Percentiles rank a stretch among this genome's conserved stretches.
phyloP scores from a whole-genome alignment of 2,888 invertebrate species.

The Cheiracanthium punctorium region DNA sequence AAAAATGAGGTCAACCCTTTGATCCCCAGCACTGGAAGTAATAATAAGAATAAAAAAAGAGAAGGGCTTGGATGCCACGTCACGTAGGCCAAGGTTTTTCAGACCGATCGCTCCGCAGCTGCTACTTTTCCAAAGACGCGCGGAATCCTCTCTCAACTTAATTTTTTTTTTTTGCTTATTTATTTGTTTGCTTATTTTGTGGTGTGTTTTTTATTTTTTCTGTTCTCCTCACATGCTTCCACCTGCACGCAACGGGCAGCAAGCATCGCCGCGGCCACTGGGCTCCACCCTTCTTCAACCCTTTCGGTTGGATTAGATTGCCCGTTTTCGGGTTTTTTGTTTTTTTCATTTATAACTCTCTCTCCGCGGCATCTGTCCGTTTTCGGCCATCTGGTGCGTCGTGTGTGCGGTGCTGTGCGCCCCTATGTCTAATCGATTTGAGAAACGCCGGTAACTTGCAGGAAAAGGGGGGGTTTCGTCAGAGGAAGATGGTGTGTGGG shows the following conservation, averaged over 20 bases:
- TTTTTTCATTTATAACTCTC: conserved; percentile 35
- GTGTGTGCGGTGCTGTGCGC: conserved; percentile 5
- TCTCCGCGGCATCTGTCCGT: conserved; percentile 51
- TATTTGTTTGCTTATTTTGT: conserved; percentile 24
- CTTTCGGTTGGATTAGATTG: conserved; percentile 18
- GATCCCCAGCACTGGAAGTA: conserved; percentile 50
- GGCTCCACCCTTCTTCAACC: conserved; percentile 28
- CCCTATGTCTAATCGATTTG: conserved; percentile 10
- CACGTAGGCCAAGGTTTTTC: conserved; percentile 67
- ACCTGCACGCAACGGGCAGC: conserved; percentile 60
- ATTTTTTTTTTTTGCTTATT: conserved; percentile 19
- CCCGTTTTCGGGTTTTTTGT: background rate
- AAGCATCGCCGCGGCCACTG: conserved; percentile 21
- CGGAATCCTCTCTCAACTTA: conserved; percentile 26
- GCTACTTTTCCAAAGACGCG: conserved; percentile 32
- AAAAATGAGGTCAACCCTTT: conserved; percentile 68
- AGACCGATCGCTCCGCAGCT: conserved; percentile 52
- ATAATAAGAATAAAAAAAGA: too few relatives aligned
- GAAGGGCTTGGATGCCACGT: conserved; percentile 11
- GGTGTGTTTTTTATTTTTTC: conserved; percentile 17
- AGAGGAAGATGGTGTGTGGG: background rate
- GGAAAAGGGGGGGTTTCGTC: background rate
- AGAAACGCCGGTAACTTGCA: conserved; percentile 10
- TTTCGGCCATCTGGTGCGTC: conserved; percentile 55
- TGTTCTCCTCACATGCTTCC: conserved; percentile 34